Conservation (phyloP, 2,797 vertebrate species). For the Tokudaia tokunoshimensis region DNA sequence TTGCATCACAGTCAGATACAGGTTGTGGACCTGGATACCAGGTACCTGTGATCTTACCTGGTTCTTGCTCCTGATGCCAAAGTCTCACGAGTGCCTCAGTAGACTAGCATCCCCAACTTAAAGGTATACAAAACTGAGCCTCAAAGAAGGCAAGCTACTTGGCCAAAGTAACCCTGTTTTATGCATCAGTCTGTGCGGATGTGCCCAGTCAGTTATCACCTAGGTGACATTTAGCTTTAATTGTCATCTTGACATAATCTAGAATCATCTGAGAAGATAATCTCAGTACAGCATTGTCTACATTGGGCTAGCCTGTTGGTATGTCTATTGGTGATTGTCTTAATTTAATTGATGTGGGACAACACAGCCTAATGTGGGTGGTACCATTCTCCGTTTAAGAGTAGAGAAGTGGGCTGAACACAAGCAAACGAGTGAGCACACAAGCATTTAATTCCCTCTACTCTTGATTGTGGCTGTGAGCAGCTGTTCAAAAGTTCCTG, state of each 20-base stretch:
- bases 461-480: not conserved
- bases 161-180: not conserved
- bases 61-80: not conserved
- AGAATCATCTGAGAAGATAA: not conserved
- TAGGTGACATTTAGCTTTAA: not conserved
- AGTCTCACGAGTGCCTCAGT: not conserved
- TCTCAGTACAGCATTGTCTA: not conserved
- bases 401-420: not conserved
- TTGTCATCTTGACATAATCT: not conserved
- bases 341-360: not conserved
- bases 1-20: constrained; percentile 85
- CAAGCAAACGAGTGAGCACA: not conserved
- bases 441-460: no score
- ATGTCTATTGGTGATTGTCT: not conserved
- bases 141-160: not conserved
- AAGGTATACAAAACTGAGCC: not conserved
- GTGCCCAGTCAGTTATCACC: not conserved
- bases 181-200: not conserved
- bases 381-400: not conserved
- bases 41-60: constrained; percentile 57
- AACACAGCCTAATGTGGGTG: not conserved
- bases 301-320: not conserved
- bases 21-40: not conserved
- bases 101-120: not conserved
- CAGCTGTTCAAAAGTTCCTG: no score